phyloP scores from a whole-genome alignment of 2,888 invertebrate species.

The Agapostemon virescens region DNA sequence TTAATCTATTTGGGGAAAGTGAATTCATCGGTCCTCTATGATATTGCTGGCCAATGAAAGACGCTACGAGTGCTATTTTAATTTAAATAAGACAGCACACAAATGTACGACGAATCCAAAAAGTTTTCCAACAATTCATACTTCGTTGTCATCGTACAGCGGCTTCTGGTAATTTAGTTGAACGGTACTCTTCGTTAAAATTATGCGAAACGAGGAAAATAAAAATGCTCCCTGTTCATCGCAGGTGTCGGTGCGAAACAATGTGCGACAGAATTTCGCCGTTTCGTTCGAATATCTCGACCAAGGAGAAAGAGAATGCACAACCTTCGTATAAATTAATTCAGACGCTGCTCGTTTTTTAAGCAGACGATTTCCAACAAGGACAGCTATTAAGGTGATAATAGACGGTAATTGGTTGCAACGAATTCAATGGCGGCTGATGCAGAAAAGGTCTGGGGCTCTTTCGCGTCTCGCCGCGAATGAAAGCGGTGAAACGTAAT shows the following conservation, averaged over 20 bases:
- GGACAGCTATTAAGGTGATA: slow-evolving; percentile 61
- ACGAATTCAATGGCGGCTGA: slow-evolving; percentile 56
- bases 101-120: no score
- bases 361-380: slow-evolving; percentile 19
- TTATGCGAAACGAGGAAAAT: no score
- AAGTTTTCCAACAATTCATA: no score
- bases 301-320: background rate
- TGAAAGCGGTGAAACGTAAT: slow-evolving; percentile 38
- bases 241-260: background rate
- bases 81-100: no score
- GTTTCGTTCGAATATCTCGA: background rate
- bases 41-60: no score
- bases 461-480: slow-evolving; percentile 6
- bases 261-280: background rate
- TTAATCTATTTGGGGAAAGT: no score
- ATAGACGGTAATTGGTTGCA: slow-evolving; percentile 67
- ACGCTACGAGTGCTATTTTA: no score
- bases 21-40: no score
- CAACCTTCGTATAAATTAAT: background rate
- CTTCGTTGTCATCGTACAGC: no score
- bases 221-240: no score
- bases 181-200: no score
- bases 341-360: background rate
- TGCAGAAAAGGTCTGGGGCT: background rate
- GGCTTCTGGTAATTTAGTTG: no score